Base-by-base conservation (phyloP, 2,888 invertebrate species). In the Polyommatus iphigenia region DNA sequence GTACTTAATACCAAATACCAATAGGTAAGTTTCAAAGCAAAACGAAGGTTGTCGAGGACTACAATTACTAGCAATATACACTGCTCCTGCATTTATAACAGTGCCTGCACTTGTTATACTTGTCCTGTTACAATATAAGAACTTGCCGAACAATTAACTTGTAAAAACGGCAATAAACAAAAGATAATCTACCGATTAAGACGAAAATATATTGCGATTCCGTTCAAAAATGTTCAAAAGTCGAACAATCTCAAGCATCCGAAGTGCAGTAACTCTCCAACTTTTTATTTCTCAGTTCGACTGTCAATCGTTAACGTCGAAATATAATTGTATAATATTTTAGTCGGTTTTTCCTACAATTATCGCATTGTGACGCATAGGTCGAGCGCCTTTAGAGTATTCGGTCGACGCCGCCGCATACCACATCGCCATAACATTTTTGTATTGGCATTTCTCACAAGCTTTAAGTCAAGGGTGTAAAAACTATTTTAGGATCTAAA, bases 251-350 rank as follows among this genome's bases (percentile, higher is more conserved):
- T n/a, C 18, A 29, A 46, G 71, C 57, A 59, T 72, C 20, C 84
- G 79, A 82, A 81, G 82, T 79, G 79, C 85, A 85, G 88, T 87
- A 87, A 85, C 88, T 88, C 86, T 84, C 83, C 79, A 78, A 81
- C 83, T 86, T 87, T 24, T 57, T 72, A 36, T 57, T 41, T 72
- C 73, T 62, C 20, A 20, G 71, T 46, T 71, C 32, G 54, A 88
- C 87, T 84, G 86, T 85, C 82, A 83, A 84, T 84, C 83, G 84
- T 83, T 81, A 83, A 85, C 84, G 82, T 85, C 84, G 84, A 87
- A 87, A 89, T 90, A 90, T 90, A 92, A 91, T 91, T 90, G 90
- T 85, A 87, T 87, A 86, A 91, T 89, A 91, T 90, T 90, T 90
- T 87, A 89, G 85, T 81, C 82, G 81, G 87, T 91, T 93, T 92